Base-by-base conservation (phyloP, 2,888 invertebrate species). In the Caenorhabditis sulstoni region DNA sequence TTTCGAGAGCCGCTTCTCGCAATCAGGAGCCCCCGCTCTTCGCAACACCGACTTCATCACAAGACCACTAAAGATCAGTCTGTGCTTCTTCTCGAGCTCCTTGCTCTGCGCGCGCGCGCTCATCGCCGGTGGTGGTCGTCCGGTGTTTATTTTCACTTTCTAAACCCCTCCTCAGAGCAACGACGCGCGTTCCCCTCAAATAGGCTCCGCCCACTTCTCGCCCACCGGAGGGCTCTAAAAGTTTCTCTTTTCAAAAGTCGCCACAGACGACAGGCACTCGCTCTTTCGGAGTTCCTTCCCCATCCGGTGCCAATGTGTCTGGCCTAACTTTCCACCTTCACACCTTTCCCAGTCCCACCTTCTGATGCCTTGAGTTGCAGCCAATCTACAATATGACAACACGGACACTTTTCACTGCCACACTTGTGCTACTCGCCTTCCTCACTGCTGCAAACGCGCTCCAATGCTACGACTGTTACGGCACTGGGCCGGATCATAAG, bases 381-480 rank as follows among this genome's bases (percentile, higher is more conserved):
- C n/a, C 14, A 44, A 58, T 44, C 12, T 11, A n/a, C 20, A 47
- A 47, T 50, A 20, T 47, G 64, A 73, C 58, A 64, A 73, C 58
- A 29, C 57, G 50, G 64, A 55, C 29, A 39, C 50, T 73, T 18
- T 59, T 74, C 55, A 55, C 66, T 53, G 50, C 61, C 49, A 50
- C 41, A 20, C 11, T 52, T 23, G 23, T 74, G 35, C 44, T 47
- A 18, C 16, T 45, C n/a, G 29, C 66, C 53, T 29, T n/a, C 7
- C 35, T 53, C 9, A 3, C 20, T 1, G 18, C 58, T 8, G 14
- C 62, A 47, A 50, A 11, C n/a, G 61, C 79, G 39, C 52, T 85
- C 44, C 61, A 68, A 61, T 87, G 87, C 75, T 87, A 79, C 70
- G 87, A 87, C 47, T 87, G 87, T 79, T 87, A 81, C 68, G 86